Evolutionary conservation across 2,113 vertebrate species (phyloP), one percentile per base, ranked within the genome.

Genomic region (Typhlomys cinereus): DNA sequence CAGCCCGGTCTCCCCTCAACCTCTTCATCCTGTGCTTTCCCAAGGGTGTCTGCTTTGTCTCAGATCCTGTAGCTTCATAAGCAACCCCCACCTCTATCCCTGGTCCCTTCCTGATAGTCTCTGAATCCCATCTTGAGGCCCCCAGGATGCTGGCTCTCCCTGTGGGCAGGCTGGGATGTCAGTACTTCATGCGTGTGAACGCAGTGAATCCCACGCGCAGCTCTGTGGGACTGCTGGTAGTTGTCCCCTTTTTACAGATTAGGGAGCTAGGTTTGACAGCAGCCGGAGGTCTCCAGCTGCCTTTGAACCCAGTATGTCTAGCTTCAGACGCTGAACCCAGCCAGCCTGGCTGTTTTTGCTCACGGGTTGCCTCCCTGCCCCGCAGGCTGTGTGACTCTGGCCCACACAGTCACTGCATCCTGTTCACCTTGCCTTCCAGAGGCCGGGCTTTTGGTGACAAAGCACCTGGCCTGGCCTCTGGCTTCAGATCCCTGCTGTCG

Each of bases 161-260:
- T 1, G 0, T 10, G 5, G 15, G 18, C 5, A 5, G 70, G 67
- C 39, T 9, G 1, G 2, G 81, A 34, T 71, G n/a, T n/a, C n/a
- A n/a, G n/a, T n/a, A n/a, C n/a, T n/a, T n/a, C n/a, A n/a, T n/a
- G n/a, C n/a, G n/a, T n/a, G n/a, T n/a, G n/a, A n/a, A n/a, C 81
- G 73, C 34, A 4, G 59, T 5, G 12, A 57, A n/a, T 46, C n/a
- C 5, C 0, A 5, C 4, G 25, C 64, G 36, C 67, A 48, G 64
- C 52, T 59, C 39, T 27, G 59, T 52, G 79, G n/a, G n/a, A n/a
- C 73, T 20, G 27, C 1, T 52, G 66, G 13, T 67, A 50, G 5
- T 1, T 44, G 21, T 70, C 76, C 31, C 17, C 48, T 5, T 54
- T 66, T 90, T 31, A 18, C 2, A 66, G 88, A 41, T 18, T 39